Percentiles rank a stretch among this genome's conserved stretches.
These are phyloP conservation scores for Epinephelus lanceolatus DNA, from an alignment of 2,113 vertebrate species.

Conservation along the genomic window DNA sequence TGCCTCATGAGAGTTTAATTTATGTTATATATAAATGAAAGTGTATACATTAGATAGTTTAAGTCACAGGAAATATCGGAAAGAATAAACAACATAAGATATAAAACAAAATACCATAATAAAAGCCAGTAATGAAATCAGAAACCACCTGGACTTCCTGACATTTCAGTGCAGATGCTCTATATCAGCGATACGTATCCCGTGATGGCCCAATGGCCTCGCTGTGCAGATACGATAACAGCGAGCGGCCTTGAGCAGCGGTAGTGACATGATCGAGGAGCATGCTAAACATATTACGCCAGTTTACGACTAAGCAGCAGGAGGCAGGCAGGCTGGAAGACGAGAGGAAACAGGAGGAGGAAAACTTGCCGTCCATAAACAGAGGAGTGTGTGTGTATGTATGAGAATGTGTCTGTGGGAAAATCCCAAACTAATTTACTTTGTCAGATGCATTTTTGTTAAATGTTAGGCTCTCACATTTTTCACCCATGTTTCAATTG, in stretches of 20 bases:
- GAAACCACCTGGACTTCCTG: conserved; percentile 37
- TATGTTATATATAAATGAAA: background rate
- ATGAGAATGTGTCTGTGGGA: background rate
- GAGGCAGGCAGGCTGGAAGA: conserved; percentile 59
- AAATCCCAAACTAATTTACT: background rate
- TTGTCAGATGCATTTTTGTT: background rate
- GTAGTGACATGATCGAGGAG: conserved; percentile 45
- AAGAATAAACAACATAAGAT: conserved; percentile 12
- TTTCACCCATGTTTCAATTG: background rate
- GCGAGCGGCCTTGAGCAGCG: conserved; percentile 72
- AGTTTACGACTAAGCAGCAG: conserved; percentile 76
- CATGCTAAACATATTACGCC: conserved; percentile 83
- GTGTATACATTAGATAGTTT: background rate
- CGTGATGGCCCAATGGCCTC: conserved; percentile 29
- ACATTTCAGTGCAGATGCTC: conserved; percentile 37
- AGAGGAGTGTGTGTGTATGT: conserved; percentile 33
- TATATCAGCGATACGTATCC: conserved; percentile 51
- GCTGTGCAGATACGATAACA: conserved; percentile 54
- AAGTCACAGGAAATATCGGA: background rate
- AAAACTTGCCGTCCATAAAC: conserved; percentile 62
- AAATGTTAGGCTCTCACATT: background rate
- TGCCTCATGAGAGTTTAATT: background rate
- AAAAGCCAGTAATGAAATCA: conserved; percentile 60
- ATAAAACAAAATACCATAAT: conserved; percentile 37
- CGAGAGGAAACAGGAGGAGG: conserved; percentile 66